These are phyloP conservation scores for Drosophila malerkotliana DNA, from an alignment of 1,140 invertebrate genomes.

Conservation along the genomic window DNA sequence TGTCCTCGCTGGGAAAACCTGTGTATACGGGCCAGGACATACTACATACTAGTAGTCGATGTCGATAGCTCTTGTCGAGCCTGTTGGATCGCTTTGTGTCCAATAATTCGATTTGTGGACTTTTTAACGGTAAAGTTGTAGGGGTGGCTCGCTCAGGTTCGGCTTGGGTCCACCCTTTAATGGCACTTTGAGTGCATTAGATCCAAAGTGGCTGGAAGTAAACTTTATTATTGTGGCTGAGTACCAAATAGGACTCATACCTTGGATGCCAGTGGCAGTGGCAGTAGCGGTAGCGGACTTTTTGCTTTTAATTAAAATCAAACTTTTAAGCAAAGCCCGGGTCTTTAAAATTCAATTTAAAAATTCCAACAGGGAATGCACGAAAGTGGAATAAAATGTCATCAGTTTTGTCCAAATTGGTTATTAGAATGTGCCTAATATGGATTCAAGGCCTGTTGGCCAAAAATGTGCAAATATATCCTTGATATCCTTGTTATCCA, in stretches of 20 bases:
- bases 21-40: no score
- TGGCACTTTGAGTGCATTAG: conserved; percentile 67
- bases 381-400: conserved; percentile 62
- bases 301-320: conserved; percentile 2
- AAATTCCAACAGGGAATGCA: conserved; percentile 11
- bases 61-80: conserved; percentile 8
- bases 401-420: conserved; percentile 74
- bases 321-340: neutral
- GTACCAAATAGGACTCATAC: neutral
- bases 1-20: no score
- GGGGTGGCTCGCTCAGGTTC: conserved; percentile 29
- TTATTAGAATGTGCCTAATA: conserved; percentile 73
- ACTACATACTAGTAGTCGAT: neutral
- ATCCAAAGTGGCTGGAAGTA: conserved; percentile 61
- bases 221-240: conserved; percentile 59
- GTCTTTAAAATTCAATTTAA: neutral
- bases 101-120: conserved; percentile 65
- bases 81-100: conserved; percentile 29
- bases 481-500: neutral
- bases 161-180: conserved; percentile 32
- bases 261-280: no score
- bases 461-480: neutral
- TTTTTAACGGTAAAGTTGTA: conserved; percentile 34
- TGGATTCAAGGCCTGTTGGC: conserved; percentile 16
- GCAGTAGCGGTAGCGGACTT: no score